phyloP scores from a whole-genome alignment of 2,113 vertebrate genomes.

The Arizona elegans region DNA sequence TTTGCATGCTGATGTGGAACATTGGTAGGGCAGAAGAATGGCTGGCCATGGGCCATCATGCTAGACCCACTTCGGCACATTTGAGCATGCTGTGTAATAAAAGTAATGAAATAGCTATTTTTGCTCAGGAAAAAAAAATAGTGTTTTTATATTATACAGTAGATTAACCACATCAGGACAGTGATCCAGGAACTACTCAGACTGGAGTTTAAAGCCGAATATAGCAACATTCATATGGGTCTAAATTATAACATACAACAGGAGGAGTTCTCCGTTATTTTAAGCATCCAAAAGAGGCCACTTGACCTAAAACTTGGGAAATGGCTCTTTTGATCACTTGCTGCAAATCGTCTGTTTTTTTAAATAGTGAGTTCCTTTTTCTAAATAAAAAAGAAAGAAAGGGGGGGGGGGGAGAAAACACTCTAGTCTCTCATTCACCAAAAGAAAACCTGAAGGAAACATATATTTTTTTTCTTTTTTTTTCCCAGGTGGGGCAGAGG shows the following conservation, averaged over 20 bases:
- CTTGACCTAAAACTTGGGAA: background rate
- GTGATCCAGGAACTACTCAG: background rate
- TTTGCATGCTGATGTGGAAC: background rate
- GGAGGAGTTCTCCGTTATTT: background rate
- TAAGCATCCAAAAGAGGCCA: background rate
- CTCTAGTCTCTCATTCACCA: background rate
- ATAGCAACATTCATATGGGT: background rate
- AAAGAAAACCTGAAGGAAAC: background rate
- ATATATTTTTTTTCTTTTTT: background rate
- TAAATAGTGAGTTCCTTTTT: background rate
- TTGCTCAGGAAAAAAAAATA: background rate
- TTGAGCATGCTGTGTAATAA: background rate
- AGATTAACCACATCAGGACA: conserved; percentile 14
- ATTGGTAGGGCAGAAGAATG: background rate
- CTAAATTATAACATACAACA: conserved; percentile 8
- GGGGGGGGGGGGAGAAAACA: background rate
- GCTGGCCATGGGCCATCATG: background rate
- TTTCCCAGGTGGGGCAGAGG: background rate
- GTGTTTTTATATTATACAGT: background rate
- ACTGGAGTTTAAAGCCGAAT: background rate
- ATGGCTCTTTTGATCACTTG: background rate
- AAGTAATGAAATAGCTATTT: background rate
- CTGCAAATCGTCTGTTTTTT: background rate
- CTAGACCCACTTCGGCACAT: background rate
- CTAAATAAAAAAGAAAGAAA: background rate